Evolutionary conservation across 2,888 invertebrate species (phyloP).

Genomic region (Eubasilissa splendida): DNA sequence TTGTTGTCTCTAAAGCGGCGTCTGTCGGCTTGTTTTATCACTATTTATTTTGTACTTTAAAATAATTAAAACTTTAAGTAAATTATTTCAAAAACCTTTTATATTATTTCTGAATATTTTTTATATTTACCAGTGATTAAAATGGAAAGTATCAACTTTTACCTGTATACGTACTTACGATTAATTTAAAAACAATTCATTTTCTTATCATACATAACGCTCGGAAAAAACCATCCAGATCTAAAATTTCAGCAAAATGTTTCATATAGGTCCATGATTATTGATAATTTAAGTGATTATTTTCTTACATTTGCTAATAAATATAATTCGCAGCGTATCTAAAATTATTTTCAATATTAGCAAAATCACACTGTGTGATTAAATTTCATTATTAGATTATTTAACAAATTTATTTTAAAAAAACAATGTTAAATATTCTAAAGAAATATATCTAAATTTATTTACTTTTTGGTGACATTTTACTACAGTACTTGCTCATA

Average conservation of each 20-base stretch:
- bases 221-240: not conserved
- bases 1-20: too few species aligned
- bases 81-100: not conserved
- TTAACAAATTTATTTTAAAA: too few species aligned
- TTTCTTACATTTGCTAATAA: too few species aligned
- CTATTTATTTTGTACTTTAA: constrained; percentile 9
- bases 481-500: not conserved
- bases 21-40: not conserved
- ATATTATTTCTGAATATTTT: constrained; percentile 7
- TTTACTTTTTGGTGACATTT: not conserved
- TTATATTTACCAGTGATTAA: constrained; percentile 29
- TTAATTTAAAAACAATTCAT: constrained; percentile 8
- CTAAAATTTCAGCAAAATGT: not conserved
- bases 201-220: constrained; percentile 14
- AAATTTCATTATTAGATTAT: too few species aligned
- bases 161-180: constrained; percentile 58
- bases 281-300: not conserved
- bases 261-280: constrained; percentile 16
- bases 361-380: too few species aligned
- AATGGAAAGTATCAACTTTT: constrained; percentile 22
- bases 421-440: too few species aligned
- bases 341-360: not conserved
- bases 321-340: not conserved
- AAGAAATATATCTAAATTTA: not conserved
- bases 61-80: constrained; percentile 10